These are phyloP conservation scores for Drosophila saltans DNA, from an alignment of 1,140 invertebrate genomes.

Conservation along the genomic window DNA sequence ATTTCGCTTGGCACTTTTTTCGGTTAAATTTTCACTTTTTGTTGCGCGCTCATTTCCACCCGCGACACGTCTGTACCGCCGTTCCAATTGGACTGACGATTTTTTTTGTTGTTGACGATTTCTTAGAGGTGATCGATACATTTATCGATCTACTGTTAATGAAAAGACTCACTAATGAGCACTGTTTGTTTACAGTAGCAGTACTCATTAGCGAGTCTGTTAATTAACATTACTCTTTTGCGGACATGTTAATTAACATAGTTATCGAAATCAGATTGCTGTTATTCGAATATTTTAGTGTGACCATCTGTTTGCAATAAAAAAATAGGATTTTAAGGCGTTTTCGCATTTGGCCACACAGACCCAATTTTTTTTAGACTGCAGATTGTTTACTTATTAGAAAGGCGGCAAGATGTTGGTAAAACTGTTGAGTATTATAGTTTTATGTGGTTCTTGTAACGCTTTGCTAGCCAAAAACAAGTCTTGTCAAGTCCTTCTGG, in stretches of 20 bases:
- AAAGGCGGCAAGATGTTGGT: background rate
- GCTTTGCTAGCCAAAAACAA: background rate
- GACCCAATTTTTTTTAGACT: background rate
- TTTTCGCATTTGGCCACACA: conserved; percentile 6
- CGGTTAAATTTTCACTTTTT: conserved; percentile 38
- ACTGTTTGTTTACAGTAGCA: no score
- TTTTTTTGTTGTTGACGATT: background rate
- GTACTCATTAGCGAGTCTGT: no score
- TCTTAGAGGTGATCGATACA: no score
- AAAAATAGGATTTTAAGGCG: no score
- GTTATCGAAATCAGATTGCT: no score
- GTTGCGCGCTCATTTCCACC: conserved; percentile 52
- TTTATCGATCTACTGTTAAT: no score
- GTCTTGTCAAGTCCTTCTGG: conserved; percentile 15
- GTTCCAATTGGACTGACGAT: conserved; percentile 37
- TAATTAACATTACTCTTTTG: no score
- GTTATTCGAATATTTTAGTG: no score
- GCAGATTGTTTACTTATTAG: conserved; percentile 1
- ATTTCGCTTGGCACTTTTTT: conserved; percentile 28
- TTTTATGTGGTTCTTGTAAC: background rate
- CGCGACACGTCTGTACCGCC: conserved; percentile 50
- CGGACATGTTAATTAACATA: no score
- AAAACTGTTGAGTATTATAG: background rate
- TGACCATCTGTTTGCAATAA: no score
- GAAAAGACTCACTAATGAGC: no score